Percentiles rank a stretch among this genome's conserved stretches.
Evolutionary conservation across 2,113 vertebrate genomes (phyloP).

Genomic region (Ailuropoda melanoleuca): DNA sequence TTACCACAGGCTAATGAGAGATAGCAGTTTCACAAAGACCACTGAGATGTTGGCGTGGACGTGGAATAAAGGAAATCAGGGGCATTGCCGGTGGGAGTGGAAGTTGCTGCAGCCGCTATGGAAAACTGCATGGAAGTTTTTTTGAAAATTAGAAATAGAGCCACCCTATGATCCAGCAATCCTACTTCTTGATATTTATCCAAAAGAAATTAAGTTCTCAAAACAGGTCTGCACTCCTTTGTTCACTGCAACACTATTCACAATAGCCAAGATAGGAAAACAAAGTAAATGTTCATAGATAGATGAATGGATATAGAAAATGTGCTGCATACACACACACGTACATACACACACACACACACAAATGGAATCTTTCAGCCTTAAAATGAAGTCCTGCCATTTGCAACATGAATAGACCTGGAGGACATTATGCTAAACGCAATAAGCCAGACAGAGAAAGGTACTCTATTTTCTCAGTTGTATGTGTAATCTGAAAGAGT

Average conservation of each 20-base stretch:
- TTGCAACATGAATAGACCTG: background rate
- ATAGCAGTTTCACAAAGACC: background rate
- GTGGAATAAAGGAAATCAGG: background rate
- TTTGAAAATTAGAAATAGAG: background rate
- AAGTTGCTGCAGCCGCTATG: background rate
- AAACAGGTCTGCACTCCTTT: background rate
- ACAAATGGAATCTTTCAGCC: background rate
- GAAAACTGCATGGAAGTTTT: background rate
- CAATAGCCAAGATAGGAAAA: background rate
- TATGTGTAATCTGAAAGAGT: background rate
- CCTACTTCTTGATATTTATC: background rate
- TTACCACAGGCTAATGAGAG: background rate
- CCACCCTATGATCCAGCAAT: background rate
- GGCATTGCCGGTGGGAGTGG: background rate
- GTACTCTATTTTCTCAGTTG: background rate
- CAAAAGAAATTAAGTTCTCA: background rate
- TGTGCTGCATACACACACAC: background rate
- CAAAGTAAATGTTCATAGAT: background rate
- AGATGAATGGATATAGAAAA: background rate
- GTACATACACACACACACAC: background rate
- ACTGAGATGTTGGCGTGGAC: background rate
- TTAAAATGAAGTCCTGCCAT: background rate
- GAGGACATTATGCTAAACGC: background rate
- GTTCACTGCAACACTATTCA: background rate
- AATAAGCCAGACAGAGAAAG: background rate